These are phyloP conservation scores for Dendrocincla fuliginosa DNA, from an alignment of 2,797 vertebrate genomes.

Conservation along the genomic window DNA sequence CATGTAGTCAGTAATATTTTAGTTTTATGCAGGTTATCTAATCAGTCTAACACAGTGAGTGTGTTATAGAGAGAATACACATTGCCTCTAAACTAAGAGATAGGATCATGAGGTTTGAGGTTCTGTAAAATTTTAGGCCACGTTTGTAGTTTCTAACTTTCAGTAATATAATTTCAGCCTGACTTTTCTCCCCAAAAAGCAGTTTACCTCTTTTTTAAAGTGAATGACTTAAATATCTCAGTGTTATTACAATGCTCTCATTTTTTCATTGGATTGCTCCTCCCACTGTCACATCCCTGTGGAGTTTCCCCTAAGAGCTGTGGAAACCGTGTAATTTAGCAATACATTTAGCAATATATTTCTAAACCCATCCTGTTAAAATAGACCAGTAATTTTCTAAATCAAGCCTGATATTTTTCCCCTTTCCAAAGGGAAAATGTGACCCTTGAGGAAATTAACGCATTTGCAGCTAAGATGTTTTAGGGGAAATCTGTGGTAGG, in stretches of 20 bases:
- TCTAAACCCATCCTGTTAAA: not conserved
- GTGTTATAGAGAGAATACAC: not conserved
- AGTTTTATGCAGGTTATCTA: not conserved
- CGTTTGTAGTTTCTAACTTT: not conserved
- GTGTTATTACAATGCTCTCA: not conserved
- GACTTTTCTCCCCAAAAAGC: not conserved
- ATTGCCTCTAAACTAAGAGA: not conserved
- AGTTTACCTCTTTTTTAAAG: not conserved
- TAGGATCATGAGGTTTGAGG: not conserved
- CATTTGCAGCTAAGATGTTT: not conserved
- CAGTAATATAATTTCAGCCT: not conserved
- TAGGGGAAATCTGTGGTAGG: not conserved
- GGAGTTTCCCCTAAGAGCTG: not conserved
- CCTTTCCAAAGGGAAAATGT: not conserved
- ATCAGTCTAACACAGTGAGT: not conserved
- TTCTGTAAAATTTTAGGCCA: not conserved
- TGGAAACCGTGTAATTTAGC: not conserved
- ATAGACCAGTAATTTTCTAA: not conserved
- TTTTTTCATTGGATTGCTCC: not conserved
- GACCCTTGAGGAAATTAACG: not conserved
- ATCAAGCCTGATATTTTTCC: not conserved
- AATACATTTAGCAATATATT: not conserved
- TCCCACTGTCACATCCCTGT: not conserved
- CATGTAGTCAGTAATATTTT: not conserved
- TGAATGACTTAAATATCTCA: not conserved